Conservation (phyloP, 1,140 invertebrate species). For the Drosophila pruinosa region DNA sequence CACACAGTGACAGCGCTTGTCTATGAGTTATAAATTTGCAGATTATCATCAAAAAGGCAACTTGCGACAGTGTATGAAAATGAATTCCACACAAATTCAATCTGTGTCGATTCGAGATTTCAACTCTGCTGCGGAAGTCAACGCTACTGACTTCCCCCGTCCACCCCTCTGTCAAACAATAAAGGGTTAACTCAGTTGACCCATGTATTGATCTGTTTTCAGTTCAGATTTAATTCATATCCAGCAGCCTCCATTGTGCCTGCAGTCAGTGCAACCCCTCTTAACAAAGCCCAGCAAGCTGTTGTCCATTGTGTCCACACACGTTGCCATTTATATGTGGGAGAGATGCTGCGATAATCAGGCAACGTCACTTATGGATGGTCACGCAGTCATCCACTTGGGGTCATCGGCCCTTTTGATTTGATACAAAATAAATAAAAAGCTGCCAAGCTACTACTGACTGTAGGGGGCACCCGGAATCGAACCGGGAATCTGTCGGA, state of each 20-base stretch:
- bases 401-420: slow-evolving; percentile 37
- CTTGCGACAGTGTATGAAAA: slow-evolving; percentile 75
- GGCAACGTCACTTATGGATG: slow-evolving; percentile 11
- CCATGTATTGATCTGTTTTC: slow-evolving; percentile 10
- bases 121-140: background rate
- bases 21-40: slow-evolving; percentile 56
- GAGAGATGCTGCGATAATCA: slow-evolving; percentile 14
- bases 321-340: slow-evolving; percentile 12
- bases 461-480: slow-evolving; percentile 94
- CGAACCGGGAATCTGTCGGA: slow-evolving; percentile 97
- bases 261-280: slow-evolving; percentile 4
- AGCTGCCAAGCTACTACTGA: slow-evolving; percentile 26
- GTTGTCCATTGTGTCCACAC: slow-evolving; percentile 18
- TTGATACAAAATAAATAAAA: slow-evolving; percentile 2
- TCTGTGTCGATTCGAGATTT: slow-evolving; percentile 29
- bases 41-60: slow-evolving; percentile 63
- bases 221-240: slow-evolving; percentile 15
- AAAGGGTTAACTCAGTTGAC: slow-evolving; percentile 19
- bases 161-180: background rate
- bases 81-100: slow-evolving; percentile 69
- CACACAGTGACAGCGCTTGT: background rate
- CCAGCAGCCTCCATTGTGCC: no score
- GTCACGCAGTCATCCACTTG: background rate
- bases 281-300: slow-evolving; percentile 37
- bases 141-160: no score